Base-by-base conservation (phyloP, 2,888 invertebrate species). In the Auanema freiburgensis region DNA sequence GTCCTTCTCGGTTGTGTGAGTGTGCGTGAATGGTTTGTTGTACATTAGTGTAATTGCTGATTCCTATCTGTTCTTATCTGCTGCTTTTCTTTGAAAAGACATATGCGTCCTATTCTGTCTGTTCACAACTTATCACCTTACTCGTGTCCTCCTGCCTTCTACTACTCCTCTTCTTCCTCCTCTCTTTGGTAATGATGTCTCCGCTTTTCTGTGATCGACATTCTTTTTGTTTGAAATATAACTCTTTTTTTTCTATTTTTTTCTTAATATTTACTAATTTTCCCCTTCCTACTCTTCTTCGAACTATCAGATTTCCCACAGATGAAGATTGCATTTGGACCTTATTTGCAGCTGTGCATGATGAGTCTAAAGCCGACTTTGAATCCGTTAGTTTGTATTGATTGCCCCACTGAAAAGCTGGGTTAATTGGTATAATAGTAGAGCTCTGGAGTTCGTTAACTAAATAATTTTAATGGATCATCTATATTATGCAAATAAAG, bases 371-470 rank as follows among this genome's bases (percentile, higher is more conserved):
- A 33, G 33, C 33, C 33, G 33, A 33, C 33, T 33, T 33, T 33
- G 33, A 33, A 33, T 33, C 33, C 33, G 33, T 33, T 33, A 33
- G 33, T 33, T 65, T 18, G 24, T 41, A 41, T 40, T 10, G 24
- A 54, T 54, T 24, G 33, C 18, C 14, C 18, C 11, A 24, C 43
- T 16, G 56, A 51, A 23, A 24, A 53, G 44, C 33, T n/a, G 12
- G n/a, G 14, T 21, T 46, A 59, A 64, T 41, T 56, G 56, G 57
- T 42, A 57, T 50, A 40, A 14, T 23, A 14, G 51, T 5, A 46
- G 23, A 49, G 33, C 33, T 33, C 33, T 33, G 33, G 8, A 33
- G 33, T 33, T 33, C 33, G 33, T 33, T 5, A 33, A 33, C 33
- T 33, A 33, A 33, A 33, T 33, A 33, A 33, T 33, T 33, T 33